Evolutionary conservation across 1,140 invertebrate species (phyloP).

Genomic region (Pseudomyrmex dendroicus): DNA sequence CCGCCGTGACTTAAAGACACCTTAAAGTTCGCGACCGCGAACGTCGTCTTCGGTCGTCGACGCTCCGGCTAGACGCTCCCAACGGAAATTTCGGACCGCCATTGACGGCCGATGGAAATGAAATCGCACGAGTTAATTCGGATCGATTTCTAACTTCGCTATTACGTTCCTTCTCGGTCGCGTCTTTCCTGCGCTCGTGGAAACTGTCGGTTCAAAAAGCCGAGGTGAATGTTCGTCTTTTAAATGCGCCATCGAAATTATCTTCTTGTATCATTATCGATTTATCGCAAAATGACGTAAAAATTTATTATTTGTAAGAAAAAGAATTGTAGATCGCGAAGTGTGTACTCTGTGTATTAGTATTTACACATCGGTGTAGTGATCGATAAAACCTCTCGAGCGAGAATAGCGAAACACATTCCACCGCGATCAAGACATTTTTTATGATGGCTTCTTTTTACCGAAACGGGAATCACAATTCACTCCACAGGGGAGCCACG

Average conservation of each 20-base stretch:
- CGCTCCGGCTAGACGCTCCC: slow-evolving; percentile 29
- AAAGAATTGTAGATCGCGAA: neutral
- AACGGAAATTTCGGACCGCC: slow-evolving; percentile 65
- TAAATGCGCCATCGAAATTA: neutral
- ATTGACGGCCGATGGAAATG: slow-evolving; percentile 65
- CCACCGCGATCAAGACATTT: slow-evolving; percentile 50
- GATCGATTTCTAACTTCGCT: slow-evolving; percentile 68
- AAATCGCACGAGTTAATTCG: slow-evolving; percentile 70
- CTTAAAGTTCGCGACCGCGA: slow-evolving; percentile 71
- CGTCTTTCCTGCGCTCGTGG: slow-evolving; percentile 20
- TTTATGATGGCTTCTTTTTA: slow-evolving; percentile 48
- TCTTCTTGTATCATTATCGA: neutral
- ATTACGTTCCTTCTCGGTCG: slow-evolving; percentile 54
- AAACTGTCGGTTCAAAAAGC: neutral
- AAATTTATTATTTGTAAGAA: neutral
- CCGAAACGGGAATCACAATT: slow-evolving; percentile 53
- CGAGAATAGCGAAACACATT: slow-evolving; percentile 24
- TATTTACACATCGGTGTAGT: slow-evolving; percentile 11
- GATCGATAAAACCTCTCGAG: slow-evolving; percentile 36
- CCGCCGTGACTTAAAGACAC: slow-evolving; percentile 79
- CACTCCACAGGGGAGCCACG: slow-evolving; percentile 6
- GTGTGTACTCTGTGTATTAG: neutral
- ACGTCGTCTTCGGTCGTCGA: neutral
- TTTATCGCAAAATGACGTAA: neutral
- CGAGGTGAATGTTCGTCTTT: neutral